Evolutionary conservation across 2,888 invertebrate species (phyloP).

Genomic region (Macrosoma leucophasiata): DNA sequence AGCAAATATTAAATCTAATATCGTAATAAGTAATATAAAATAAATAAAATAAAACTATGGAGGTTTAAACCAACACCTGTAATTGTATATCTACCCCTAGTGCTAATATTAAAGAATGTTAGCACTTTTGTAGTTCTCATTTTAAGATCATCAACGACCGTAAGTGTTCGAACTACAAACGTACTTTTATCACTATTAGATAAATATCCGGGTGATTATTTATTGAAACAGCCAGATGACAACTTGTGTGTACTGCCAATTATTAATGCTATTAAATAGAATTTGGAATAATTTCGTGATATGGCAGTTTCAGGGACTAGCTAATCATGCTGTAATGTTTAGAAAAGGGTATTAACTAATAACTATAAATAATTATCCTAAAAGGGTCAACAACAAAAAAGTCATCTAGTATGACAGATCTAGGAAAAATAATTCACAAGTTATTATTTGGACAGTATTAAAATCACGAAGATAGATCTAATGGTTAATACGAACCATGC

Average conservation of each 20-base stretch:
- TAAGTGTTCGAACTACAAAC: too few species aligned
- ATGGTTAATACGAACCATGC: slow-evolving; percentile 49
- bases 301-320: slow-evolving; percentile 33
- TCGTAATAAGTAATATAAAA: slow-evolving; percentile 30
- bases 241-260: too few species aligned
- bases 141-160: slow-evolving; percentile 24
- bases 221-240: too few species aligned
- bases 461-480: slow-evolving; percentile 14
- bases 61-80: slow-evolving; percentile 43
- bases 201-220: too few species aligned
- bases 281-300: too few species aligned
- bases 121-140: slow-evolving; percentile 29
- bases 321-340: slow-evolving; percentile 43
- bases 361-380: slow-evolving; percentile 16
- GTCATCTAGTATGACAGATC: slow-evolving; percentile 40
- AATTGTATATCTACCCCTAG: too few species aligned
- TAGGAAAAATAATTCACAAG: slow-evolving; percentile 18
- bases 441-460: background rate
- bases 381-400: slow-evolving; percentile 19
- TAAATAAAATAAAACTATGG: slow-evolving; percentile 28
- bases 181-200: too few species aligned
- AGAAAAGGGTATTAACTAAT: slow-evolving; percentile 32
- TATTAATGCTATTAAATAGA: too few species aligned
- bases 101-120: too few species aligned
- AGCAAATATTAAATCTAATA: slow-evolving; percentile 47